A percentile compares a stretch with the other conserved stretches of the same genome.
These are phyloP conservation scores for Orchestia grillus DNA, from an alignment of 1,140 invertebrate species.

Conservation along the genomic window DNA sequence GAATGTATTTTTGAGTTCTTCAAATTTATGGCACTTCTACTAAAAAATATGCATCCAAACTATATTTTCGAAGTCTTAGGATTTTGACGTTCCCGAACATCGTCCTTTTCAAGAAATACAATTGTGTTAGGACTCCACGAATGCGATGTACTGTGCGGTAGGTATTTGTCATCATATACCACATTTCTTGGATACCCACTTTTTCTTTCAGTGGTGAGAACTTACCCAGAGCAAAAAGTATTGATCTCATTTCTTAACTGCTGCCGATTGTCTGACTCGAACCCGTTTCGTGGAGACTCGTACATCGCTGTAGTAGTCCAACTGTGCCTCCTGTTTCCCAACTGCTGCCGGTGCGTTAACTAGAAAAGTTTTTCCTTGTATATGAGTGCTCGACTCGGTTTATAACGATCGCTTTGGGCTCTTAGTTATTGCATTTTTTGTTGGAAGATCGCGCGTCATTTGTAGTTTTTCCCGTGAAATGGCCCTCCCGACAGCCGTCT, in stretches of 20 bases:
- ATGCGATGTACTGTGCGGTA: too few species aligned
- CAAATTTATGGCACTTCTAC: too few species aligned
- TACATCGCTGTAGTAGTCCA: background rate
- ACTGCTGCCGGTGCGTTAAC: background rate
- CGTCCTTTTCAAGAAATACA: too few species aligned
- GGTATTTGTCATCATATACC: background rate
- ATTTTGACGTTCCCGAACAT: too few species aligned
- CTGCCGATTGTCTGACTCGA: background rate
- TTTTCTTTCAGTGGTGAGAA: background rate
- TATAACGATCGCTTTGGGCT: conserved; percentile 7
- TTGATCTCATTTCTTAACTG: background rate
- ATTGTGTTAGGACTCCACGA: too few species aligned
- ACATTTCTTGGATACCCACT: background rate
- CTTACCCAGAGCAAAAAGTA: background rate
- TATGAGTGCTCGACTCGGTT: background rate
- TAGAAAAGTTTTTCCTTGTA: background rate
- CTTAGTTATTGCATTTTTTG: conserved; percentile 2
- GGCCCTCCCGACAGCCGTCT: background rate
- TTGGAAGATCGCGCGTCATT: background rate
- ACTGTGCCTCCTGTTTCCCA: background rate
- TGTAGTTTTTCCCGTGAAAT: background rate
- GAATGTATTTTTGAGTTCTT: too few species aligned
- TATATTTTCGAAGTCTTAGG: too few species aligned
- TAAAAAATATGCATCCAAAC: too few species aligned
- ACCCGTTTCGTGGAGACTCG: background rate